Conservation (phyloP, 1,140 invertebrate genomes). For the Wasmannia auropunctata region DNA sequence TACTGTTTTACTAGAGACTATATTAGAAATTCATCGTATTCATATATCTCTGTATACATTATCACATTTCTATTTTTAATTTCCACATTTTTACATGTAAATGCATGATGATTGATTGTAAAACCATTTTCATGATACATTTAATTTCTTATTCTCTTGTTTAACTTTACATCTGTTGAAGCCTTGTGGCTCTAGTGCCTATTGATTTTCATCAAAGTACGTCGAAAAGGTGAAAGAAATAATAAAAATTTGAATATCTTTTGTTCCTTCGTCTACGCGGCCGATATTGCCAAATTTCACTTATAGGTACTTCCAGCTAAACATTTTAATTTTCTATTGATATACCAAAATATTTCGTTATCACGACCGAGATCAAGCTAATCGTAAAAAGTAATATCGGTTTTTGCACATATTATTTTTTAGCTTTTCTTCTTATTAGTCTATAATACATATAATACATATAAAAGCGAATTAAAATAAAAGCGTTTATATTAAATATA, state of each 20-base stretch:
- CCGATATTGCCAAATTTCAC: background rate
- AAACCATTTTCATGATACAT: background rate
- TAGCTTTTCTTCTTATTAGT: background rate
- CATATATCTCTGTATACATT: background rate
- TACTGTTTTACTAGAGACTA: background rate
- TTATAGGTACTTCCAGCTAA: background rate
- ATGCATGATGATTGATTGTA: background rate
- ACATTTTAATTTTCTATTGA: background rate
- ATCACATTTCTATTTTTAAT: background rate
- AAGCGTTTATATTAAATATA: background rate
- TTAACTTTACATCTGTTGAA: background rate
- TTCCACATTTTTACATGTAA: background rate
- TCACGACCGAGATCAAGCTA: background rate
- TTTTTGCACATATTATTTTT: background rate
- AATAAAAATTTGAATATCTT: background rate
- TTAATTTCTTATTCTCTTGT: background rate
- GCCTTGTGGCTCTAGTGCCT: background rate
- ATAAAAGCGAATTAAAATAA: background rate
- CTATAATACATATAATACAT: background rate
- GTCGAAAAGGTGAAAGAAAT: background rate
- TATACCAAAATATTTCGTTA: background rate
- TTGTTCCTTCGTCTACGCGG: background rate
- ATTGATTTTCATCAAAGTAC: conserved; percentile 14
- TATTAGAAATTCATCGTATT: background rate
- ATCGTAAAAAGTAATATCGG: background rate